A percentile compares a stretch with the other conserved stretches of the same genome.
phyloP scores from a whole-genome alignment of 2,113 vertebrate genomes.

The Ciconia stormi region DNA sequence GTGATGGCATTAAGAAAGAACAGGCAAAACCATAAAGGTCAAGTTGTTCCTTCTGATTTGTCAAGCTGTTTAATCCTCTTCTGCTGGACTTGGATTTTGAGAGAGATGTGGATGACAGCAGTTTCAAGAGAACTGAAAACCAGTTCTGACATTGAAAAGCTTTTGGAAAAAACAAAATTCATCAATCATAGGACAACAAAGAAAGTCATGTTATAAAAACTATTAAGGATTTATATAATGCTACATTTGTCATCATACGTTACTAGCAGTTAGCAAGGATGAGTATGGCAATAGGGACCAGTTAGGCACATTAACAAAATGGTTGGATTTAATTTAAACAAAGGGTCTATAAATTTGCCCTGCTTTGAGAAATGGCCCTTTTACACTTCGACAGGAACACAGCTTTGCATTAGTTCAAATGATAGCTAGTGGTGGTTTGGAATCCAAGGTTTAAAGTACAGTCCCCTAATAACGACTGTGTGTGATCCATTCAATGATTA shows the following conservation, averaged over 20 bases:
- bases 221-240: neutral
- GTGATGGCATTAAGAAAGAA: neutral
- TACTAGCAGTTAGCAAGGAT: neutral
- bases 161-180: neutral
- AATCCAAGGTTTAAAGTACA: neutral
- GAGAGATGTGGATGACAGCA: neutral
- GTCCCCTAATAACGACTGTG: neutral
- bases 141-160: neutral
- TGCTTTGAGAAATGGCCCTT: neutral
- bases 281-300: neutral
- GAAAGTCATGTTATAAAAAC: neutral
- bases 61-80: neutral
- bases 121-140: neutral
- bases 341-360: neutral
- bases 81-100: neutral
- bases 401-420: neutral
- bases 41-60: slow-evolving; percentile 2
- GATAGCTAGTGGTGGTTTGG: neutral
- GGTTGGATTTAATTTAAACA: neutral
- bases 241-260: neutral
- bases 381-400: neutral
- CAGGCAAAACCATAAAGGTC: slow-evolving; percentile 14
- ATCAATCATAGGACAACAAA: neutral
- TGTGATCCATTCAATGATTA: neutral
- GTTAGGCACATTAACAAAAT: neutral